Conservation (phyloP, 1,140 invertebrate genomes). For the Drosophila sucinea region DNA sequence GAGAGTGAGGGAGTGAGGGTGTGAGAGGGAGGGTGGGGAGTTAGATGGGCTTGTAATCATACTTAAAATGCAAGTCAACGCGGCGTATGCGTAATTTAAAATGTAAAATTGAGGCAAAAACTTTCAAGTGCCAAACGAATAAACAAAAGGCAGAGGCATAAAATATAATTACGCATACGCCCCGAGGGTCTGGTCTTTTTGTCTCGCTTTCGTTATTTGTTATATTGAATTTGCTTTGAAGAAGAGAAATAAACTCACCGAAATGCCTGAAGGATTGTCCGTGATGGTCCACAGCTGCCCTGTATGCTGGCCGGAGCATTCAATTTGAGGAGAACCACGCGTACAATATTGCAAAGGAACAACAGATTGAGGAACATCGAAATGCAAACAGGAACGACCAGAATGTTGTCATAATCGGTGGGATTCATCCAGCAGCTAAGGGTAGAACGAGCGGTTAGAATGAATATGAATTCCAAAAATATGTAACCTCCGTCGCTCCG, state of each 20-base stretch:
- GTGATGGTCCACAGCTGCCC: constrained; percentile 85
- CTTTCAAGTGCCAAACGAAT: constrained; percentile 53
- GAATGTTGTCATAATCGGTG: constrained; percentile 87
- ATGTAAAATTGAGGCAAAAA: constrained; percentile 72
- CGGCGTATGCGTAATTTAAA: constrained; percentile 78
- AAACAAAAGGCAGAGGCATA: constrained; percentile 30
- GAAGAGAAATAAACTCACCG: constrained; percentile 84
- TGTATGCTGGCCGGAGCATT: constrained; percentile 86
- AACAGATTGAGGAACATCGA: constrained; percentile 93
- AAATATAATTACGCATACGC: constrained; percentile 75
- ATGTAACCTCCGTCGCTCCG: constrained; percentile 15
- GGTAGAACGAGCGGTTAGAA: background rate
- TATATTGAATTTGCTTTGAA: constrained; percentile 47
- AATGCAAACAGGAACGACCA: constrained; percentile 90
- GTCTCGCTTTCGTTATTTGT: constrained; percentile 22
- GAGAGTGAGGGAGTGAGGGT: constrained; percentile 8
- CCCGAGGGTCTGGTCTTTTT: constrained; percentile 43
- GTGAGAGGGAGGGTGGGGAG: background rate
- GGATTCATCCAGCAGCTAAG: constrained; percentile 93
- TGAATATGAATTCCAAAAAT: constrained; percentile 54
- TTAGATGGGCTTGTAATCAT: constrained; percentile 10
- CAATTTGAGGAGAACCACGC: constrained; percentile 95
- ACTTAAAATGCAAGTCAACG: constrained; percentile 76
- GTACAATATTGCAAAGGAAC: constrained; percentile 96
- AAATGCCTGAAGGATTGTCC: constrained; percentile 90